Base-by-base conservation (phyloP, 2,888 invertebrate species). In the Volucella inflata region DNA sequence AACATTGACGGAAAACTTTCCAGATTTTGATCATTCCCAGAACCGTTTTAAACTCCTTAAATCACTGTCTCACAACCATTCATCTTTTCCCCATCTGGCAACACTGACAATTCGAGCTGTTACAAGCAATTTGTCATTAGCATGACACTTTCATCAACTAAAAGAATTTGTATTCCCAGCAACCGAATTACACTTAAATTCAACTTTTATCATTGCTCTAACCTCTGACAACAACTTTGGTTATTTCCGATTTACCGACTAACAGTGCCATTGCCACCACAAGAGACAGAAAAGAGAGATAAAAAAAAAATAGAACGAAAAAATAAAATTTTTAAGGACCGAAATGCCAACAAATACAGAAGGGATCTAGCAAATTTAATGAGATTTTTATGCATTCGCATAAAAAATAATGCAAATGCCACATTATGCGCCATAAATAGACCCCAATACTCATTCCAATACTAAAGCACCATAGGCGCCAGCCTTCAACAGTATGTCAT, bases 341-440 rank as follows among this genome's bases (percentile, higher is more conserved):
- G 12, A 48, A 53, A 70, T 74, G 42, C 65, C 30, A 75, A 14
- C 57, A 59, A 70, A 60, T 70, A 71, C 67, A 71, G 14, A 59
- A 48, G 17, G 59, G 68, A 79, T 75, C 74, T 53, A 38, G 14
- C 38, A 62, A 75, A 65, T 53, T 80, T 84, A 84, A 84, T 84
- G 84, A 84, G 84, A 84, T 84, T 84, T 84, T 80, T 80, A 84
- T 84, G 84, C 84, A 84, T 67, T 80, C 80, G 48, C 80, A 80
- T 84, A 80, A 84, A 77, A 82, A 79, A 79, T 84, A 84, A 80
- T 71, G 80, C 80, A 84, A 84, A 84, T 84, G 84, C 84, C 80
- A 84, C 75, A 84, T 84, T 84, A 84, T 84, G 84, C 84, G 84
- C 84, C 67, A 79, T 80, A 84, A 84, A 84, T 80, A 84, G 71